These are phyloP conservation scores for Gallinago jamesoni DNA, from an alignment of 2,113 vertebrate species.

Conservation along the genomic window DNA sequence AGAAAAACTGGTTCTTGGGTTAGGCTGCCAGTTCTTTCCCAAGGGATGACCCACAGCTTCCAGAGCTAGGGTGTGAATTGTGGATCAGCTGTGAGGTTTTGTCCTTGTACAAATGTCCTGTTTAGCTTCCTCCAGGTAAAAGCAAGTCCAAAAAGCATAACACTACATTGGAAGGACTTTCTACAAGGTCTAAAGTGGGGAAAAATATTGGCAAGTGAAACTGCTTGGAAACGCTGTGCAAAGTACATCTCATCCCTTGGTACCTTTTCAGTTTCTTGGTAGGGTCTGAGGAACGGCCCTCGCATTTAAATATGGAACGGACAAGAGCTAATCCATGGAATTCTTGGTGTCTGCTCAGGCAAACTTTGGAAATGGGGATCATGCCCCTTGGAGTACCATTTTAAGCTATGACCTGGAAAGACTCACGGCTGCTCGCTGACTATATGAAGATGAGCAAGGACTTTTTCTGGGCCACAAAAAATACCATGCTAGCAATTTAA, in stretches of 20 bases:
- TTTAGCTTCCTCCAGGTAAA: background rate
- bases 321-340: background rate
- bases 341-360: background rate
- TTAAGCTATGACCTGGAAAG: background rate
- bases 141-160: background rate
- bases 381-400: background rate
- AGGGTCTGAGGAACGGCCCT: background rate
- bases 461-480: background rate
- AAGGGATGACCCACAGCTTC: background rate
- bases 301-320: rapidly evolving
- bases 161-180: background rate
- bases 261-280: background rate
- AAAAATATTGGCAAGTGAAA: background rate
- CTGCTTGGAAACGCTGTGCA: background rate
- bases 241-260: too few relatives aligned
- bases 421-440: background rate
- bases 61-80: rapidly evolving
- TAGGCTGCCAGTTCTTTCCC: background rate
- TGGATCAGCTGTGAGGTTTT: background rate
- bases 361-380: background rate
- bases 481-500: background rate
- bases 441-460: background rate
- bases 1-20: background rate
- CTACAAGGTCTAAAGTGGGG: background rate
- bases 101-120: background rate